Conservation (phyloP, 2,888 invertebrate species). For the Tetanocera ferruginea region DNA sequence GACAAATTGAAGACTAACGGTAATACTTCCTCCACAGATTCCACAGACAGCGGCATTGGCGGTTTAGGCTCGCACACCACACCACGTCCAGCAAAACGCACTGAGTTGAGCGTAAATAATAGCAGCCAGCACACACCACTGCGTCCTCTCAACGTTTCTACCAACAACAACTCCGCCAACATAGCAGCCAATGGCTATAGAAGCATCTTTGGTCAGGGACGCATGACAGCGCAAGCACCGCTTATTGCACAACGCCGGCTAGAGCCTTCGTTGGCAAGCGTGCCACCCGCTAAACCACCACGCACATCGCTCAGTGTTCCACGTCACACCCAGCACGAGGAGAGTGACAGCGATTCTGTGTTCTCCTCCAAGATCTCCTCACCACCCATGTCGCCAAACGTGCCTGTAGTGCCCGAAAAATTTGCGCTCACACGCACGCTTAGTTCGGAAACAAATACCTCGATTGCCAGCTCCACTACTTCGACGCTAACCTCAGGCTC, state of each 20-base stretch:
- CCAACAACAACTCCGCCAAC: conserved; percentile 62
- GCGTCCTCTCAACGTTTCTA: conserved; percentile 54
- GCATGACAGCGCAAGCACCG: conserved; percentile 42
- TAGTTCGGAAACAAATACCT: conserved; percentile 81
- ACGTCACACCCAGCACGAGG: conserved; percentile 53
- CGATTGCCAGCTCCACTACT: conserved; percentile 78
- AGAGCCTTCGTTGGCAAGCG: conserved; percentile 54
- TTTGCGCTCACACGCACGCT: conserved; percentile 77
- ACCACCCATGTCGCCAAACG: conserved; percentile 77
- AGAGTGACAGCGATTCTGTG: conserved; percentile 78
- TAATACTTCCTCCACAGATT: conserved; percentile 61
- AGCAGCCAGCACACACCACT: conserved; percentile 43
- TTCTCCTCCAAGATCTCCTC: conserved; percentile 89
- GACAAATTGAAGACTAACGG: conserved; percentile 70
- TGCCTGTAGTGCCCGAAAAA: conserved; percentile 72
- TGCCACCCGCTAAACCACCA: conserved; percentile 66
- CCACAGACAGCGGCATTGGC: conserved; percentile 61
- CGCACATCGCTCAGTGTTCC: conserved; percentile 64
- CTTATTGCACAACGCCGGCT: conserved; percentile 54
- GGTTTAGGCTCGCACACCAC: conserved; percentile 42
- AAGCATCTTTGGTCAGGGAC: conserved; percentile 53
- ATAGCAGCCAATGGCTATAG: conserved; percentile 59
- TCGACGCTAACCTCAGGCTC: conserved; percentile 82
- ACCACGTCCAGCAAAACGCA: conserved; percentile 54
- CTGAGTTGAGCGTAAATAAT: conserved; percentile 42